Base-by-base conservation (phyloP, 2,113 vertebrate species). In the Bos indicus region DNA sequence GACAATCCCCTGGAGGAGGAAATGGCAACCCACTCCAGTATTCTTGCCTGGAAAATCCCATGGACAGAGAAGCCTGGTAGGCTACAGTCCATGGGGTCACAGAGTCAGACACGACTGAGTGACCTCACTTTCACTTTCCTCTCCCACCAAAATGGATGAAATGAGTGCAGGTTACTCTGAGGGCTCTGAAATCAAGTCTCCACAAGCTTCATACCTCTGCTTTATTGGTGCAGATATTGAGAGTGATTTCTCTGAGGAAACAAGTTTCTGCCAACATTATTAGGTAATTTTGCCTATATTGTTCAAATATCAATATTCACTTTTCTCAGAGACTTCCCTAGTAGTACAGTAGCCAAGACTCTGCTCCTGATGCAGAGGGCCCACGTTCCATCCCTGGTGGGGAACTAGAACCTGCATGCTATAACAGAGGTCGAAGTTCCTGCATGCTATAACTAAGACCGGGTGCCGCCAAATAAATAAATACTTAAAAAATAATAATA, bases 281-380 rank as follows among this genome's bases (percentile, higher is more conserved):
- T 12, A 7, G 4, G 28, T 19, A 51, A 33, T 33, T 54, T 82
- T 82, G 30, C 30, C 19, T 13, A 13, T 52, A 54, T 23, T 88
- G 52, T 82, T 81, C 67, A 89, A 77, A 88, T 77, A 48, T 84
- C 82, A 71, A n/a, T 93, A 84, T 54, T 95, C 81, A 64, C 43
- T 36, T 23, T 71, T 23, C 67, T 71, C 19, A 71, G n/a, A 71
- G 21, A 71, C 67, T 40, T 71, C n/a, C 19, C 10, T 19, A 5
- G 64, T 11, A 71, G 64, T 36, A n/a, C 19, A 23, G 67, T 36
- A 36, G n/a, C n/a, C 67, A 40, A 23, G 9, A 40, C 67, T 23
- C 67, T 40, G 67, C 19, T 71, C 67, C 67, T 40, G 19, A 36
- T 23, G n/a, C n/a, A 71, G 17, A 19, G 62, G n/a, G 19, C n/a